Percentiles rank a stretch among this genome's conserved stretches.
phyloP scores from a whole-genome alignment of 1,140 invertebrate species.

The Idris sp. region DNA sequence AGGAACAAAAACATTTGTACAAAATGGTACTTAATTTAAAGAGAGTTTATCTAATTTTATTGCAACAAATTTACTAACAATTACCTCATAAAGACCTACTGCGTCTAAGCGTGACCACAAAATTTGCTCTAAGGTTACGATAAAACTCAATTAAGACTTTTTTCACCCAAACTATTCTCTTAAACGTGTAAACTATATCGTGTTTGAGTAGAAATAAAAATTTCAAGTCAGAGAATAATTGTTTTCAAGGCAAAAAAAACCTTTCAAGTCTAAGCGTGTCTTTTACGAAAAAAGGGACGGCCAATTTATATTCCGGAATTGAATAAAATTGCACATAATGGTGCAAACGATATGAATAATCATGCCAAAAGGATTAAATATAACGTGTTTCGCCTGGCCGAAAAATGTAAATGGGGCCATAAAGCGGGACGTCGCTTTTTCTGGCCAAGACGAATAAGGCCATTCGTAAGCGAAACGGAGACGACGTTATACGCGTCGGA shows the following conservation, averaged over 20 bases:
- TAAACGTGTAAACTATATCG: no score
- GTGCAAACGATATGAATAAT: conserved; percentile 22
- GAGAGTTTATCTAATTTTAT: conserved; percentile 26
- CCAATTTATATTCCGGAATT: no score
- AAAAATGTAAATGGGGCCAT: conserved; percentile 29
- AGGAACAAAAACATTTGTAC: conserved; percentile 1
- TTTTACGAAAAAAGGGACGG: no score
- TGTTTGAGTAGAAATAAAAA: no score
- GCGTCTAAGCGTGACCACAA: no score
- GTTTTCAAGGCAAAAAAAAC: no score
- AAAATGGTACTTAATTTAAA: conserved; percentile 17
- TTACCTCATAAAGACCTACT: conserved; percentile 15
- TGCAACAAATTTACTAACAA: conserved; percentile 23
- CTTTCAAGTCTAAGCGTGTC: no score
- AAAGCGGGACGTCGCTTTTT: conserved; percentile 6
- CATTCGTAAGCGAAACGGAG: conserved; percentile 39
- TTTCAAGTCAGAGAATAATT: no score
- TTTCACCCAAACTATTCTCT: no score
- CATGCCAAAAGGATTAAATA: conserved; percentile 16
- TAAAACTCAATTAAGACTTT: conserved; percentile 24
- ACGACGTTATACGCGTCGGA: conserved; percentile 35
- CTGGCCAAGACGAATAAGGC: conserved; percentile 42
- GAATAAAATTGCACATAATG: no score
- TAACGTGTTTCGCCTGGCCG: background rate
- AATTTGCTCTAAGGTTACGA: no score